Conservation (phyloP, 2,113 vertebrate species). For the Brachypteracias leptosomus region DNA sequence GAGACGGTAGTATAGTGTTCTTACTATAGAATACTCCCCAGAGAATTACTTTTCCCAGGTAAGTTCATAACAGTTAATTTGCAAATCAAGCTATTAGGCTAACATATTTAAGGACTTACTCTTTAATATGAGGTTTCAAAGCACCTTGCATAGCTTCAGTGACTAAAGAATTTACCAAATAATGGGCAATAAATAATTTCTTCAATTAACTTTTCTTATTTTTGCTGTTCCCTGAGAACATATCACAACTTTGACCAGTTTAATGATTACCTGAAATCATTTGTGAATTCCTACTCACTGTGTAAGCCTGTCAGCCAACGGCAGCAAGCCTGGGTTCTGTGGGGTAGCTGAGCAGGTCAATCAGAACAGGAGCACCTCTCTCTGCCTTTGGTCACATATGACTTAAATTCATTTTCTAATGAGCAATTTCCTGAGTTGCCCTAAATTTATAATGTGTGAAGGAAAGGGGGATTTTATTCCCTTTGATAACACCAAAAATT, state of each 20-base stretch:
- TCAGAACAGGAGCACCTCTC: background rate
- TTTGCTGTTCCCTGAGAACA: background rate
- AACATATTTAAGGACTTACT: background rate
- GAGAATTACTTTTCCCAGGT: background rate
- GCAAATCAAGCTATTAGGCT: background rate
- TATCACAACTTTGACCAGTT: background rate
- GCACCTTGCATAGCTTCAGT: background rate
- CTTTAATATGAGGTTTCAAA: background rate
- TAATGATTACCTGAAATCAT: background rate
- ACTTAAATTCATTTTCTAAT: constrained; percentile 46
- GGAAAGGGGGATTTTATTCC: background rate
- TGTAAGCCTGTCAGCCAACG: background rate
- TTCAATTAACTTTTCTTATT: background rate
- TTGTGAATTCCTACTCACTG: background rate
- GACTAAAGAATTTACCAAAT: background rate
- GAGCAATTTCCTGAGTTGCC: constrained; percentile 37
- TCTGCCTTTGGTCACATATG: constrained; percentile 28
- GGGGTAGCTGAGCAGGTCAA: background rate
- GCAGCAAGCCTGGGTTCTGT: background rate
- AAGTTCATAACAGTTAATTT: background rate
- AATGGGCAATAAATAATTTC: background rate
- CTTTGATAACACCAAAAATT: constrained; percentile 12
- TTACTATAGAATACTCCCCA: background rate
- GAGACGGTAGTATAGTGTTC: background rate
- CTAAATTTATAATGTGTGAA: constrained; percentile 38